Base-by-base conservation (phyloP, 1,140 invertebrate species). In the Papilio machaon region DNA sequence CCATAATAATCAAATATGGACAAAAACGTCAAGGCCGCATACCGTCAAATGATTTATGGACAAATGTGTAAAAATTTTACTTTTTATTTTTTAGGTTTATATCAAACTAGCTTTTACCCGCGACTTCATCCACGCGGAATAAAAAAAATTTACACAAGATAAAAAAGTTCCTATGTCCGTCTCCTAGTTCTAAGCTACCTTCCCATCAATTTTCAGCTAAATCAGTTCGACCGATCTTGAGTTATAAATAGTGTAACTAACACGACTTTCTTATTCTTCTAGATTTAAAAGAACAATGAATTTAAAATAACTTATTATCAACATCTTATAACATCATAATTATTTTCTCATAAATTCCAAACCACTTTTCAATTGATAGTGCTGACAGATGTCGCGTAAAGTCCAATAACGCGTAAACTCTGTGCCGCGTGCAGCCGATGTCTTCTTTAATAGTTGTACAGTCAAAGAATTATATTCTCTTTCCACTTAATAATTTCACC, bases 371-470 rank as follows among this genome's bases (percentile, higher is more conserved):
- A 19, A 30, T 60, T 78, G 54, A 78, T 58, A 17, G 35, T 78
- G 52, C 52, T 23, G 52, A 60, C 76, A 78, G 76, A 78, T 78
- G 75, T 19, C 49, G 76, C 76, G 19, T 58, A 58, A 58, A 58
- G n/a, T 78, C 15, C 76, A 78, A 78, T 78, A 78, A 58, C 76
- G 54, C 52, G 76, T 78, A 78, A 78, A 78, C 52, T 60, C 52
- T 35, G 76, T 78, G 80, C 76, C 82, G 80, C 80, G 75, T 81
- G 82, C 67, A 52, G 74, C 60, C 46, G 80, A 81, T 73, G 73
- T 52, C 76, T 70, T 19, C 75, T 73, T 83, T 83, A 83, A 83
- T 83, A 77, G 75, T 52, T 78, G 46, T 60, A 54, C 15, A 58
- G 54, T n/a, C 8, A 58, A 58, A 17, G 54, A 58, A 58, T 58